phyloP scores from a whole-genome alignment of 2,888 invertebrate species.

The Spialia ferax region DNA sequence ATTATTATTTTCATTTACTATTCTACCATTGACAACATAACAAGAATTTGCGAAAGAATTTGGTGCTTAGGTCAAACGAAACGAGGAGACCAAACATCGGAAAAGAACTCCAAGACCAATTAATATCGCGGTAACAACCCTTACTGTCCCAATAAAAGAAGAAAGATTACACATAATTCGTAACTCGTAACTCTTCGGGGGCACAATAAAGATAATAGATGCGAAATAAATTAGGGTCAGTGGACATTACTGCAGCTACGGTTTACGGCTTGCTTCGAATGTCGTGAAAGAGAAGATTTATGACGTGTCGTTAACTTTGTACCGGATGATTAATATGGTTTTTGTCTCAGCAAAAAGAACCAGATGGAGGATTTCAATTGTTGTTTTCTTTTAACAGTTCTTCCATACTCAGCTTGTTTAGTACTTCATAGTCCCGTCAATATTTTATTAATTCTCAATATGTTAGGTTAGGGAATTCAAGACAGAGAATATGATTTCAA shows the following conservation, averaged over 20 bases:
- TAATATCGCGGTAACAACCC: conserved; percentile 25
- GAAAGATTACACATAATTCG: conserved; percentile 37
- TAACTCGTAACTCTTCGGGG: conserved; percentile 28
- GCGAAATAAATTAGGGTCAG: conserved; percentile 40
- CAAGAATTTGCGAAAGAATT: neutral
- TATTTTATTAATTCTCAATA: no score
- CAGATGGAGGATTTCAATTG: neutral
- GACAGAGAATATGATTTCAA: no score
- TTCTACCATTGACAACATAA: neutral
- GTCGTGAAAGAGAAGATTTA: conserved; percentile 58
- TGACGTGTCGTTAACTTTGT: conserved; percentile 61
- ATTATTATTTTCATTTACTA: neutral
- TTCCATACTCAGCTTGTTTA: no score
- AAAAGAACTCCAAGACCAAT: conserved; percentile 8
- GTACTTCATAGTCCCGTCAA: no score
- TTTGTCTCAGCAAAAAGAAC: conserved; percentile 43
- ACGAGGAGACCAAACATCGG: neutral
- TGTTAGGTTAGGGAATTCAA: no score
- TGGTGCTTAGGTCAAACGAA: neutral
- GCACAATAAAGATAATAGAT: conserved; percentile 39
- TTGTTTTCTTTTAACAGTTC: neutral
- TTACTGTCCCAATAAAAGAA: conserved; percentile 35
- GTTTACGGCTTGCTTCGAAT: conserved; percentile 53
- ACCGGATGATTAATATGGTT: conserved; percentile 63
- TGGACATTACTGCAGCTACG: conserved; percentile 34